Base-by-base conservation (phyloP, 2,888 invertebrate species). In the Aleiodes alternator region DNA sequence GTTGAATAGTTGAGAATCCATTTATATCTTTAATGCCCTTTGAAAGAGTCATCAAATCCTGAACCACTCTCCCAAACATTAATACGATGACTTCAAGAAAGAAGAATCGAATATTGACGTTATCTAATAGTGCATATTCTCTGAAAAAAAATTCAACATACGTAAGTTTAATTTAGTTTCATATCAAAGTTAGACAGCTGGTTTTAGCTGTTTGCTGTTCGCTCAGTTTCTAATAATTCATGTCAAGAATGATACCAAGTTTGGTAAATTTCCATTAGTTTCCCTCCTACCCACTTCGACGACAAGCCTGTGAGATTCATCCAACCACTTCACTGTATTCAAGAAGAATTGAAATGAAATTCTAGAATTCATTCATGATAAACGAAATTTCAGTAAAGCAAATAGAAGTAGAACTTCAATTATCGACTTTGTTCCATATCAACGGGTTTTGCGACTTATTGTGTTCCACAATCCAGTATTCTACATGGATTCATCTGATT, bases 371-470 rank as follows among this genome's bases (percentile, higher is more conserved):
- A 70, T 43, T 70, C 70, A 53, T 43, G 74, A 70, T 74, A 69
- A 74, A 64, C 70, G 43, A 55, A 43, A 64, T 70, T 64, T 43
- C 69, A 61, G 59, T 61, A 16, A 61, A 43, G 43, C 61, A 64
- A 64, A 64, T 64, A 64, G 64, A 48, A 64, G 29, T 56, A 55
- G 64, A 23, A 75, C 64, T 75, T 75, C 70, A 69, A 75, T 75
- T 75, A 75, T 75, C 75, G 75, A 56, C 64, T 34, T 14, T 51
- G 64, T 75, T 75, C 61, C 75, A 14, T 75, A 69, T 75, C 75
- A 75, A 61, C 50, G 75, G 61, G 56, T 70, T 75, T 75, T 43
- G 43, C 43, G 38, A 75, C 64, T 69, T 38, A 75, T 69, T 53
- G 53, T 43, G 9, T 53, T 34, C 38, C 14, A 4, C 23, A 48